Percentiles rank a stretch among this genome's conserved stretches.
phyloP scores from a whole-genome alignment of 2,888 invertebrate genomes.

The Steinernema hermaphroditum region DNA sequence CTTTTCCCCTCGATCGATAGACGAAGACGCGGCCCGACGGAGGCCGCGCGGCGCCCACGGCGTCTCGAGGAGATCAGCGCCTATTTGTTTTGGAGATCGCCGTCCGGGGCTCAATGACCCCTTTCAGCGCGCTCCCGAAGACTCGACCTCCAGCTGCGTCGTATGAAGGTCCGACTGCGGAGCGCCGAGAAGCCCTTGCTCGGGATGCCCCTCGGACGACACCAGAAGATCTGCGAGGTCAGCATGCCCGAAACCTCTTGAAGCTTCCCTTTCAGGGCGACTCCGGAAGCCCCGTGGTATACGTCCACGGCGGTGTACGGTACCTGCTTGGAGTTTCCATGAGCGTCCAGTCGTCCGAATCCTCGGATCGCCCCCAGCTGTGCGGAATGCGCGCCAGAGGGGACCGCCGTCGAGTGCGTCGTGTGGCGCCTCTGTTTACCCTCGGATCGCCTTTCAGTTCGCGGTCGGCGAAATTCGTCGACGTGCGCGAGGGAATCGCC shows the following conservation, averaged over 20 bases:
- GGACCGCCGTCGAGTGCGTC: not conserved
- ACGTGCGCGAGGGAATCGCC: slow-evolving; percentile 2
- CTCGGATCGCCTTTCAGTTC: not conserved
- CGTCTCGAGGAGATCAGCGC: not conserved
- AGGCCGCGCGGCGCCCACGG: not conserved
- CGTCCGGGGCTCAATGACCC: not conserved
- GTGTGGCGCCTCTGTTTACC: too few species aligned
- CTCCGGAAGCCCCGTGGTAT: slow-evolving; percentile 15
- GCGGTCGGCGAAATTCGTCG: slow-evolving; percentile 6
- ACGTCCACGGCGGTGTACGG: not conserved
- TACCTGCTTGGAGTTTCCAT: slow-evolving; percentile 4
- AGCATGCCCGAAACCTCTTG: not conserved
- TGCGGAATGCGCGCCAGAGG: not conserved
- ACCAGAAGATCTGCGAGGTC: not conserved
- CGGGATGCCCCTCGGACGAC: not conserved
- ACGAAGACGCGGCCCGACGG: not conserved
- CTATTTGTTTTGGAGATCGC: not conserved
- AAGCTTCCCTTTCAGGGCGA: not conserved
- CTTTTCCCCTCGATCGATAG: slow-evolving; percentile 24
- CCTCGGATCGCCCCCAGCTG: not conserved
- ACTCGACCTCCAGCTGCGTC: not conserved
- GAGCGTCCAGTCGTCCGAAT: slow-evolving; percentile 13
- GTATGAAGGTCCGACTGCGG: slow-evolving; percentile 3
- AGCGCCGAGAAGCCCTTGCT: not conserved
- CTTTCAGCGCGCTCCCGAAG: not conserved